A percentile compares a stretch with the other conserved stretches of the same genome.
Evolutionary conservation across 92 coral and sea anemone species (phyloP).

Genomic region (Epizoanthus illoricatus): DNA sequence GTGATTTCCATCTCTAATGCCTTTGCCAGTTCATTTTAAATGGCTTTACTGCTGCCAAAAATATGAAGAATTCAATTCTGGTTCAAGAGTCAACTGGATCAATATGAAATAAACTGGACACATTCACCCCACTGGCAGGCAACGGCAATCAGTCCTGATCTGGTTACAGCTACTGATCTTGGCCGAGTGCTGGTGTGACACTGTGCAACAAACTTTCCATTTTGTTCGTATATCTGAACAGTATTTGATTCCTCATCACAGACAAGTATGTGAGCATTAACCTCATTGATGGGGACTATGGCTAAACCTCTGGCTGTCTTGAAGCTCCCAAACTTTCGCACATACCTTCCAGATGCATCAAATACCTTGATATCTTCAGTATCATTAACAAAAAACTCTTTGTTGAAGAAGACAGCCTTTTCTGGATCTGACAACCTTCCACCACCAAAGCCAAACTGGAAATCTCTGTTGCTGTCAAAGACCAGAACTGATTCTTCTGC

Average conservation of each 20-base stretch:
- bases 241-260: constrained; percentile 5
- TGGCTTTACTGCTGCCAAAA: too few relatives aligned
- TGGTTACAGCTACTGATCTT: not conserved
- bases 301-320: constrained; percentile 14
- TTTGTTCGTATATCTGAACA: constrained; percentile 6
- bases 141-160: not conserved
- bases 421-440: constrained; percentile 6
- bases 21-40: too few relatives aligned
- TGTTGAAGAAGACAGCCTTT: constrained; percentile 9
- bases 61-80: too few relatives aligned
- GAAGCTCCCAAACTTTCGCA: constrained; percentile 9
- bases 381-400: constrained; percentile 10
- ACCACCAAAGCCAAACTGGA: constrained; percentile 9
- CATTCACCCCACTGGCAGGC: constrained; percentile 14
- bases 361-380: constrained; percentile 15
- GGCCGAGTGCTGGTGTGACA: constrained; percentile 1
- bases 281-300: not conserved
- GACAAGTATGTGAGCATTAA: not conserved
- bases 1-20: too few relatives aligned
- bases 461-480: not conserved
- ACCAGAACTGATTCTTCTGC: not conserved
- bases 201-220: constrained; percentile 17
- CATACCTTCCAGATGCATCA: constrained; percentile 11
- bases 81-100: not conserved
- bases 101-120: constrained; percentile 10